phyloP scores from a whole-genome alignment of 2,113 vertebrate species.

The Dermatemys mawii region DNA sequence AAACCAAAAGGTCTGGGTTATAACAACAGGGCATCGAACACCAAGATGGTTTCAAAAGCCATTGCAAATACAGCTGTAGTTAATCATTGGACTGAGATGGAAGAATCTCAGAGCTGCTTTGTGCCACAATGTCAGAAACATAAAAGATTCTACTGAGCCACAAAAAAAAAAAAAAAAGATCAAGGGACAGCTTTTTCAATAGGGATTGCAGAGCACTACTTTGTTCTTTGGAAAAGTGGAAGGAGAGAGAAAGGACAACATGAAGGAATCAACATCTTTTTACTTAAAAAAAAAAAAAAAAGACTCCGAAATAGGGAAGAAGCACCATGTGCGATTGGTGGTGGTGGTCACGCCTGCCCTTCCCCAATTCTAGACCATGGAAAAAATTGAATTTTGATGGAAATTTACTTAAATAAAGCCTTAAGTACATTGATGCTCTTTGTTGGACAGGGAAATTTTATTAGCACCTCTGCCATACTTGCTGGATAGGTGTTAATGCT shows the following conservation, averaged over 20 bases:
- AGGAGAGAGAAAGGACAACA: background rate
- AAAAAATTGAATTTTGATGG: background rate
- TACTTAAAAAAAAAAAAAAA: background rate
- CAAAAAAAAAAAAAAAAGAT: background rate
- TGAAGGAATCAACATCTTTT: background rate
- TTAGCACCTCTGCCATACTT: background rate
- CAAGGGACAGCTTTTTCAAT: background rate
- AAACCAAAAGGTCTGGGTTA: conserved; percentile 51
- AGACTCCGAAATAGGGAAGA: background rate
- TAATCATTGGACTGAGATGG: conserved; percentile 9
- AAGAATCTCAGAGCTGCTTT: conserved; percentile 54
- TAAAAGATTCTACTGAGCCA: background rate
- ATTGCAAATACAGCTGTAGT: conserved; percentile 43
- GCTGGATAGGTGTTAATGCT: background rate
- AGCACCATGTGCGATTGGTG: background rate
- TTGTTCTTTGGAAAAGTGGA: conserved; percentile 29
- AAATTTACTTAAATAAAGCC: background rate
- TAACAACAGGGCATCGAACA: conserved; percentile 59
- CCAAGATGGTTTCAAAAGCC: conserved; percentile 50
- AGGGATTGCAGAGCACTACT: conserved; percentile 26
- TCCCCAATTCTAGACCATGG: background rate
- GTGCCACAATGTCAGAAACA: background rate
- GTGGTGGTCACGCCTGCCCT: background rate
- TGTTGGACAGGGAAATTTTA: background rate
- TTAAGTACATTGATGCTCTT: background rate